These are phyloP conservation scores for Centroberyx gerrardi DNA, from an alignment of 2,797 vertebrate genomes.

Conservation along the genomic window DNA sequence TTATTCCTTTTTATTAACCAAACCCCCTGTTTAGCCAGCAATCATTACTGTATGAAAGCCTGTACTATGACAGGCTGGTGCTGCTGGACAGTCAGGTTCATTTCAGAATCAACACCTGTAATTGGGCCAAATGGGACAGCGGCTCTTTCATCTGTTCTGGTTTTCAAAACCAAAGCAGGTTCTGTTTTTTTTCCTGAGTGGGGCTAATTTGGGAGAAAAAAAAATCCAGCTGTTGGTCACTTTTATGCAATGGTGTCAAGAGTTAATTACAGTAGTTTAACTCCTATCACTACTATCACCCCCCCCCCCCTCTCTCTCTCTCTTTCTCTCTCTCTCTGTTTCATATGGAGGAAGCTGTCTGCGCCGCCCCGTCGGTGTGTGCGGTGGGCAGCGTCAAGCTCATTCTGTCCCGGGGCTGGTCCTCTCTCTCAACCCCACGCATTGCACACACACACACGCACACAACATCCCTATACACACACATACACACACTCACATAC, in stretches of 20 bases:
- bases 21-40: no score
- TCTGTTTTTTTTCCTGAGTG: not conserved
- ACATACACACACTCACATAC: not conserved
- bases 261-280: not conserved
- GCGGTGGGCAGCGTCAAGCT: slow-evolving; percentile 50
- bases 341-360: slow-evolving; percentile 12
- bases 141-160: slow-evolving; percentile 32
- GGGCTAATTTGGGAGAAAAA: not conserved
- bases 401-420: slow-evolving; percentile 57
- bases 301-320: not conserved
- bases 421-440: slow-evolving; percentile 42
- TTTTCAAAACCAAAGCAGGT: not conserved
- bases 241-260: not conserved
- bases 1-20: no score
- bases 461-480: not conserved
- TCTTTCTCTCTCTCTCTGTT: not conserved
- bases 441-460: slow-evolving; percentile 23
- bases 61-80: not conserved
- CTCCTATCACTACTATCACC: no score
- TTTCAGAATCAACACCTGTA: slow-evolving; percentile 46
- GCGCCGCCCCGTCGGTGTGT: slow-evolving; percentile 69
- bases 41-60: not conserved
- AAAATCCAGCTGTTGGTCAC: slow-evolving; percentile 24
- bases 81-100: slow-evolving; percentile 18
- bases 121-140: slow-evolving; percentile 39